Conservation (phyloP, 2,113 vertebrate genomes). For the Phoxinus phoxinus region DNA sequence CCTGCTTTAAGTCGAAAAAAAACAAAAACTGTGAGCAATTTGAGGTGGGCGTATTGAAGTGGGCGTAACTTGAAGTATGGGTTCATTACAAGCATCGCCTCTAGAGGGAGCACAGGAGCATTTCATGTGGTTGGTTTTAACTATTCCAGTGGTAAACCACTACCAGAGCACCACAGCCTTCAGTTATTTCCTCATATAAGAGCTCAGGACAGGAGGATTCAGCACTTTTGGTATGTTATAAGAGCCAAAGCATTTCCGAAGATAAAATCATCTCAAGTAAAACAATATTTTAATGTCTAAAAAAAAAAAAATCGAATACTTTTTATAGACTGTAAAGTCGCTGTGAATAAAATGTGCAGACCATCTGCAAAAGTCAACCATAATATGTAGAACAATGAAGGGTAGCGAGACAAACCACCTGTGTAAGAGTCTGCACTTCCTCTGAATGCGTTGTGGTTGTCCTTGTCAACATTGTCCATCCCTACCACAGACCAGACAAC, state of each 20-base stretch:
- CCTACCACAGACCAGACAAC: not conserved
- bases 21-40: too few relatives aligned
- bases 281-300: not conserved
- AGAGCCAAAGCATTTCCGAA: not conserved
- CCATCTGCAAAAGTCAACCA: slow-evolving; percentile 10
- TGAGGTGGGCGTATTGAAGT: too few relatives aligned
- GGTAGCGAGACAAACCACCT: not conserved
- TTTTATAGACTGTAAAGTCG: not conserved
- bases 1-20: too few relatives aligned
- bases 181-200: slow-evolving; percentile 11
- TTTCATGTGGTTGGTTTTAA: slow-evolving; percentile 25
- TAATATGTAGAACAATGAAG: slow-evolving; percentile 4
- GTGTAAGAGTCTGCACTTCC: not conserved
- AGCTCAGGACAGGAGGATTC: slow-evolving; percentile 11
- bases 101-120: slow-evolving; percentile 32
- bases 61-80: too few relatives aligned
- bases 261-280: not conserved
- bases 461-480: not conserved
- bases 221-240: not conserved
- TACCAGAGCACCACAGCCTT: slow-evolving; percentile 17
- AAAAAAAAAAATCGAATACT: not conserved
- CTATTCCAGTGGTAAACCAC: slow-evolving; percentile 30
- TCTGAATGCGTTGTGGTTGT: not conserved
- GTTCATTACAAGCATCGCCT: not conserved
- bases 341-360: not conserved